These are phyloP conservation scores for Spodoptera exigua DNA, from an alignment of 2,888 invertebrate species.

Conservation along the genomic window DNA sequence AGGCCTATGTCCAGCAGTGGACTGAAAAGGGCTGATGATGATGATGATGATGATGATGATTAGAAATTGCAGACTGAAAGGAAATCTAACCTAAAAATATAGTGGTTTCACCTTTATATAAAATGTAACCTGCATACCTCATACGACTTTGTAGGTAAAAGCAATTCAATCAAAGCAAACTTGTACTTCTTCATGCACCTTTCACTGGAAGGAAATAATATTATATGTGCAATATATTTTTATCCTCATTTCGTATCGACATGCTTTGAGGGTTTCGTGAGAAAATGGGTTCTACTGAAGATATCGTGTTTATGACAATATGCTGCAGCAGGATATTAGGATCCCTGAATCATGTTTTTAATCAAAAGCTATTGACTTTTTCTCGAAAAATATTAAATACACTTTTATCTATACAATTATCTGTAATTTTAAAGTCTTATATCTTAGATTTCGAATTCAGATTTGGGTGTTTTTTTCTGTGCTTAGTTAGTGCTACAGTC, in stretches of 20 bases:
- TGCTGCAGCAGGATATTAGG: constrained; percentile 51
- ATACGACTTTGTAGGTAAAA: constrained; percentile 8
- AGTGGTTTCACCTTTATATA: constrained; percentile 3
- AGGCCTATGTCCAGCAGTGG: no score
- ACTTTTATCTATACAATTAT: no score
- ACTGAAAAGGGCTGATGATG: no score
- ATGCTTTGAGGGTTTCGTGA: constrained; percentile 20
- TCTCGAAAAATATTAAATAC: no score
- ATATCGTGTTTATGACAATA: constrained; percentile 51
- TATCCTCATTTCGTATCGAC: constrained; percentile 12
- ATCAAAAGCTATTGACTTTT: not conserved
- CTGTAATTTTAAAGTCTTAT: no score
- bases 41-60: no score
- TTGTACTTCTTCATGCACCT: constrained; percentile 26
- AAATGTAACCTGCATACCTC: constrained; percentile 16
- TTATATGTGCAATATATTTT: constrained; percentile 35
- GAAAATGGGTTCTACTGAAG: constrained; percentile 37
- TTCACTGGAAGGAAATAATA: constrained; percentile 43
- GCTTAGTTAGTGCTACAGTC: no score
- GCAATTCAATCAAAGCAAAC: constrained; percentile 34
- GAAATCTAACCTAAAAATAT: constrained; percentile 20
- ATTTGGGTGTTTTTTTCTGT: no score
- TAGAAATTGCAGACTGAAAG: constrained; percentile 7
- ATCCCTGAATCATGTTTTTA: constrained; percentile 21
- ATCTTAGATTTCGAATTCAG: no score